A percentile compares a stretch with the other conserved stretches of the same genome.
phyloP scores from a whole-genome alignment of 1,140 invertebrate species.

The Drosophila auraria region DNA sequence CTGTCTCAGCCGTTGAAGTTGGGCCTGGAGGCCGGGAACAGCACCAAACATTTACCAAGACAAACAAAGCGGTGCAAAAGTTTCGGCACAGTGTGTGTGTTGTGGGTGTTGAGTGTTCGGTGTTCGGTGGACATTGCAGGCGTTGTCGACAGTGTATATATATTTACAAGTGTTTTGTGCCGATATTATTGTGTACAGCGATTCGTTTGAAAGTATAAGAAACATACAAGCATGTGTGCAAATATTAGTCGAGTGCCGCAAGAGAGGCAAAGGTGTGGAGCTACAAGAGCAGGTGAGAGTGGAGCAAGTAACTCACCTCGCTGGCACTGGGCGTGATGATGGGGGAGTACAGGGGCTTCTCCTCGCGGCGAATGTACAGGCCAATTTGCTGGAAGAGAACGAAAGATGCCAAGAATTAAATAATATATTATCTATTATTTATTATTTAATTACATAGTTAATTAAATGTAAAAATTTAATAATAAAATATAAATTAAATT shows the following conservation, averaged over 20 bases:
- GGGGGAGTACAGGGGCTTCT: conserved; percentile 72
- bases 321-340: conserved; percentile 73
- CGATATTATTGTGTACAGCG: conserved; percentile 55
- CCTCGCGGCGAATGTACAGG: conserved; percentile 72
- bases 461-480: too few species aligned
- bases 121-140: conserved; percentile 45
- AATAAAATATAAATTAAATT: too few species aligned
- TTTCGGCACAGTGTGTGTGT: conserved; percentile 20
- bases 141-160: conserved; percentile 48
- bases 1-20: conserved; percentile 67
- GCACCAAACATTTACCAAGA: conserved; percentile 72
- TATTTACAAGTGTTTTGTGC: conserved; percentile 74
- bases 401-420: too few species aligned
- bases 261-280: conserved; percentile 45
- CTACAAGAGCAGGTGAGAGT: not conserved
- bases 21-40: conserved; percentile 50
- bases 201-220: conserved; percentile 79
- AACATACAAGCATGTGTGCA: conserved; percentile 71
- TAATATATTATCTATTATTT: too few species aligned
- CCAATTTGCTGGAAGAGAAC: conserved; percentile 71
- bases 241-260: conserved; percentile 75
- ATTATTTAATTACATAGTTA: too few species aligned
- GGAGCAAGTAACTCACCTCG: conserved; percentile 64
- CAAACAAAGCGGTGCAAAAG: conserved; percentile 71
- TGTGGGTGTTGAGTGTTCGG: conserved; percentile 3